Percentiles rank a stretch among this genome's conserved stretches.
These are phyloP conservation scores for Papilio demoleus DNA, from an alignment of 2,888 invertebrate genomes.

Conservation along the genomic window DNA sequence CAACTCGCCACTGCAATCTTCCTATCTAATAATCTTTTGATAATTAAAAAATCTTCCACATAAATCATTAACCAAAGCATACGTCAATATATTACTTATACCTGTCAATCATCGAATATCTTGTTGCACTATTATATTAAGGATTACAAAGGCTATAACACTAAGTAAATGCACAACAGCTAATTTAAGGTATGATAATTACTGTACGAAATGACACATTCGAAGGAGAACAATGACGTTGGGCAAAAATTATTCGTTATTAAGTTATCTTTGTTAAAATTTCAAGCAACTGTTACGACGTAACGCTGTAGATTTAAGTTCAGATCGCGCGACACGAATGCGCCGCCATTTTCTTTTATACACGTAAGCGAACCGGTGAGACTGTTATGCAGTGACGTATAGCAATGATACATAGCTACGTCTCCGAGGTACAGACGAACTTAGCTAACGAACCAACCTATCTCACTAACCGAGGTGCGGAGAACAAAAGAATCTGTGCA, in stretches of 20 bases:
- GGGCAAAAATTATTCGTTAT: slow-evolving; percentile 23
- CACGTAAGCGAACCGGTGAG: slow-evolving; percentile 56
- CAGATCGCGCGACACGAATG: slow-evolving; percentile 47
- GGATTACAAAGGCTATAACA: not conserved
- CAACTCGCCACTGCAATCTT: slow-evolving; percentile 48
- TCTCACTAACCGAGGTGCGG: slow-evolving; percentile 59
- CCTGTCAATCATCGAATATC: not conserved
- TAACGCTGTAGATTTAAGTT: slow-evolving; percentile 42
- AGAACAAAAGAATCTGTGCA: slow-evolving; percentile 67
- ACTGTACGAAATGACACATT: slow-evolving; percentile 31
- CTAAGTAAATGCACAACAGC: not conserved
- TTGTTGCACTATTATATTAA: not conserved
- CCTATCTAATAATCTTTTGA: slow-evolving; percentile 44
- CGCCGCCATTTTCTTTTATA: slow-evolving; percentile 65
- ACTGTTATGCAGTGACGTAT: slow-evolving; percentile 55
- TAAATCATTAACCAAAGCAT: not conserved
- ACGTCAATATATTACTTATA: not conserved
- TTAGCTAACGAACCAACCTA: slow-evolving; percentile 56
- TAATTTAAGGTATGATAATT: slow-evolving; percentile 29
- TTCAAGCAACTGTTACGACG: slow-evolving; percentile 33
- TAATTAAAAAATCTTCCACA: slow-evolving; percentile 18
- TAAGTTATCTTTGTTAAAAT: not conserved
- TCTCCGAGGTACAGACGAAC: slow-evolving; percentile 60
- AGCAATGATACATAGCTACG: slow-evolving; percentile 60
- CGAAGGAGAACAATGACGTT: slow-evolving; percentile 32